Conservation (phyloP, 2,888 invertebrate species). For the Lithophane ornitopus region DNA sequence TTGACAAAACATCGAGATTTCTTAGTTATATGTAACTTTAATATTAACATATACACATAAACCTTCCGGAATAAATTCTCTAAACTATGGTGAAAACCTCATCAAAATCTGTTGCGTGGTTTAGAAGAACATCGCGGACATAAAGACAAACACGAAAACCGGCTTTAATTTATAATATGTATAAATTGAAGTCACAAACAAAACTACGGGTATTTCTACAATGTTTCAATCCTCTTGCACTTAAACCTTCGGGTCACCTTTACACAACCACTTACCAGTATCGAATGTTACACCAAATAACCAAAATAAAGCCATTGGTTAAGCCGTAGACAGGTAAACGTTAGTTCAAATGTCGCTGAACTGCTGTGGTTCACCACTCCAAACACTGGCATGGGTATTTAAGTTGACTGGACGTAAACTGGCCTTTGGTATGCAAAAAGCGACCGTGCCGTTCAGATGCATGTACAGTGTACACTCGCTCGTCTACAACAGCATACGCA, state of each 20-base stretch:
- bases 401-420: conserved; percentile 47
- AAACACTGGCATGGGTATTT: conserved; percentile 53
- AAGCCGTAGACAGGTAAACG: conserved; percentile 36
- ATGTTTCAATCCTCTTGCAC: neutral
- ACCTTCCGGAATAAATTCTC: too few relatives aligned
- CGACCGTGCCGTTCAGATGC: conserved; percentile 37
- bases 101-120: too few relatives aligned
- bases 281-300: neutral
- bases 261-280: neutral
- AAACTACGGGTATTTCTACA: too few relatives aligned
- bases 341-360: conserved; percentile 48
- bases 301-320: conserved; percentile 30
- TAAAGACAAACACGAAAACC: too few relatives aligned
- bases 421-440: conserved; percentile 60
- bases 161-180: too few relatives aligned
- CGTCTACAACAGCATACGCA: conserved; percentile 32
- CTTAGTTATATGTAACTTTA: too few relatives aligned
- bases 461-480: conserved; percentile 23
- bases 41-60: too few relatives aligned
- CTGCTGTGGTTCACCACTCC: conserved; percentile 58
- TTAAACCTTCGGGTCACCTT: neutral
- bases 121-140: too few relatives aligned
- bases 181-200: too few relatives aligned
- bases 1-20: too few relatives aligned
- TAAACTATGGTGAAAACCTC: too few relatives aligned